Conservation (phyloP, 35 echinoderm and acorn worm species). For the Apostichopus parvimensis region DNA sequence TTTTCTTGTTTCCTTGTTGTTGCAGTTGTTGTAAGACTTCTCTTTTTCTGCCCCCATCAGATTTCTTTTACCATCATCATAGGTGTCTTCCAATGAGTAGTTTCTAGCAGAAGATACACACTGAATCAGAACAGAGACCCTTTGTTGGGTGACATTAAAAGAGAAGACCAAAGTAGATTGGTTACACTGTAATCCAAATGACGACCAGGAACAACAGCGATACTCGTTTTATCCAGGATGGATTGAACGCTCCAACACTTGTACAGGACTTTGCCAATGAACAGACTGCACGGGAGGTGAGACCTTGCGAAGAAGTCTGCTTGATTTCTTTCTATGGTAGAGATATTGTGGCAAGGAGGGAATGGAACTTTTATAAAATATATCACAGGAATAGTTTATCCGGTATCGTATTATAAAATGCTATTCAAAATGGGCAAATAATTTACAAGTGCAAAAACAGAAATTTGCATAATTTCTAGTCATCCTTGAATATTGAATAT, state of each 20-base stretch:
- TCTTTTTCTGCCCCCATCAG: neutral
- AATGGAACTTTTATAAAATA: too few species aligned
- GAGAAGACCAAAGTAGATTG: neutral
- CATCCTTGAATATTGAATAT: too few species aligned
- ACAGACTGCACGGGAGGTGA: conserved; percentile 48
- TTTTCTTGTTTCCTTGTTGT: too few species aligned
- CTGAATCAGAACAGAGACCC: neutral
- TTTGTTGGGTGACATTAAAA: neutral
- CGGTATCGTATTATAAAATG: too few species aligned
- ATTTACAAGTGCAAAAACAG: too few species aligned
- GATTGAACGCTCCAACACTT: neutral
- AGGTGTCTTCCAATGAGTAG: conserved; percentile 44
- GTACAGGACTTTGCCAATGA: conserved; percentile 26
- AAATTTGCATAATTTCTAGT: too few species aligned
- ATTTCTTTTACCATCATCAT: conserved; percentile 35
- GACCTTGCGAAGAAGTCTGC: neutral
- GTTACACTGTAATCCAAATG: neutral
- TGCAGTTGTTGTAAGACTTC: too few species aligned
- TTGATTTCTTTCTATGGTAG: too few species aligned
- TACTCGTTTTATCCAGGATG: neutral
- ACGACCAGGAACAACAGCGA: neutral
- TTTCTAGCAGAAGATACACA: neutral
- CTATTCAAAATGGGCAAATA: too few species aligned
- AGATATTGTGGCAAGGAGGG: too few species aligned
- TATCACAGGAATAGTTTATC: too few species aligned